Base-by-base conservation (phyloP, 2,113 vertebrate species). In the Ivindomyrus marchei region DNA sequence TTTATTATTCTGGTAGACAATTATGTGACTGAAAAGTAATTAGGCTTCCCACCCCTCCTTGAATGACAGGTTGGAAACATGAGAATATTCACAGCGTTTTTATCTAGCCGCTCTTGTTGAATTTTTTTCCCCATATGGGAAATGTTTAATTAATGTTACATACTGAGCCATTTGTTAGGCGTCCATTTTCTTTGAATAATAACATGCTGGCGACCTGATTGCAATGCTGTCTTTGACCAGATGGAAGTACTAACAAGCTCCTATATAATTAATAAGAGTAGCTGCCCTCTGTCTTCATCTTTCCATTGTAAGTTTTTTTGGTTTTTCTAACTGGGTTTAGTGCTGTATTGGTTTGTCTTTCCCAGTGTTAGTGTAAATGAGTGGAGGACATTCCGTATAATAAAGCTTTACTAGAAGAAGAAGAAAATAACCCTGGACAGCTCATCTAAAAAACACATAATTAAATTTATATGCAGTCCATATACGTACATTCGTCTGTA, bases 101-200 rank as follows among this genome's bases (percentile, higher is more conserved):
- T 77, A 77, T 39, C 31, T 39, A 9, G 27, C 8, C 15, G 31
- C 15, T 17, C 70, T 77, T 19, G 27, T 77, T 77, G 70, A 39
- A 74, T 11, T 77, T 77, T 10, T 77, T 80, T 2, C 17, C 74
- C 15, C 15, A 19, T 80, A 42, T 80, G 36, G 74, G 74, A 80
- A 80, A 36, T 80, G 62, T 70, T 31, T 70, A 70, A 70, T 70
- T 70, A 70, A 70, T 70, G 74, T 80, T 80, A 80, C 74, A 80
- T 19, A 80, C 36, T 10, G 74, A 19, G 5, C 1, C 36, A 42
- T 80, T 36, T 19, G 36, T 39, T 80, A 80, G 36, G 74, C 24
- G 70, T 7, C 74, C 31, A 39, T 80, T 42, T 80, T 80, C 74
- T 39, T 80, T 39, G 74, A 80, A 80, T 36, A 80, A 80, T 80